Conservation (phyloP, 2,113 vertebrate genomes). For the Charina bottae region DNA sequence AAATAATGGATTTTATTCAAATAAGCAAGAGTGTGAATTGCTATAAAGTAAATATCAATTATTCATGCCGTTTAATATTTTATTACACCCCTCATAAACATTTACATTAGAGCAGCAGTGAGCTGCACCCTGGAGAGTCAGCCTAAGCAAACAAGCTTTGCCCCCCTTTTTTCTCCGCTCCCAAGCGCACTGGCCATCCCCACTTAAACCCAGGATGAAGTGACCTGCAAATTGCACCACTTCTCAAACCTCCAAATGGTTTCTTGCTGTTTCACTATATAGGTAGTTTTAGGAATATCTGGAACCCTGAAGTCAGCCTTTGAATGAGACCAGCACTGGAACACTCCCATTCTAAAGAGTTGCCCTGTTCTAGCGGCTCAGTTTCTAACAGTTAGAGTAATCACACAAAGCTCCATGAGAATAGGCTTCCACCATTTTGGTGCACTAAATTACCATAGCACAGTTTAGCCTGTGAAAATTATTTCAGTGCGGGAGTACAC, state of each 20-base stretch:
- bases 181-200: constrained; percentile 36
- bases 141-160: constrained; percentile 62
- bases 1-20: constrained; percentile 82
- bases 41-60: constrained; percentile 78
- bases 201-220: constrained; percentile 24
- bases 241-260: constrained; percentile 8
- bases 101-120: constrained; percentile 72
- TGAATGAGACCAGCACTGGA: background rate
- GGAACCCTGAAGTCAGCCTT: constrained; percentile 21
- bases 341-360: background rate
- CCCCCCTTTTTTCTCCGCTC: constrained; percentile 40
- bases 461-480: background rate
- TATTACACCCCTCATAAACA: constrained; percentile 73
- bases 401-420: background rate
- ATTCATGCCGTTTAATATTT: constrained; percentile 79
- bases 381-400: background rate
- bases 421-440: background rate
- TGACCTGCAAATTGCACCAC: constrained; percentile 19
- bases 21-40: constrained; percentile 73
- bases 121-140: constrained; percentile 61
- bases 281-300: constrained; percentile 25
- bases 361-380: background rate
- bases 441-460: background rate
- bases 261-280: constrained; percentile 26
- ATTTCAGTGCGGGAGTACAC: background rate